Conservation (phyloP, 2,888 invertebrate species). For the Drosophila villosipedis region DNA sequence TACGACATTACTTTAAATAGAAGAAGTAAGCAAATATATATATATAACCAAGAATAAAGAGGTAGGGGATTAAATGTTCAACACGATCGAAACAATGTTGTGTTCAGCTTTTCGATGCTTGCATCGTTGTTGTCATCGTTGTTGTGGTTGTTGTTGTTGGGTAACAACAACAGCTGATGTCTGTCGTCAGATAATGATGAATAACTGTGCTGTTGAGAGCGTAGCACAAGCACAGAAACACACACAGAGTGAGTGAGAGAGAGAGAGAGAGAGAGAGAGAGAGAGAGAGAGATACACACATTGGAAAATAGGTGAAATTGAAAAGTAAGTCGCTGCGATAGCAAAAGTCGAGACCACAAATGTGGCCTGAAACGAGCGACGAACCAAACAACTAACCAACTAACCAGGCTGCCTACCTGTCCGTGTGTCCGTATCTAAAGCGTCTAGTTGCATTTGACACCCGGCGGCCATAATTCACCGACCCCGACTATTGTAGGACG, state of each 20-base stretch:
- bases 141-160: slow-evolving; percentile 44
- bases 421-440: slow-evolving; percentile 44
- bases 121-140: slow-evolving; percentile 43
- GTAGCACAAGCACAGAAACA: slow-evolving; percentile 34
- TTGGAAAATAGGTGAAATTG: slow-evolving; percentile 58
- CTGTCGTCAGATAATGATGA: slow-evolving; percentile 70
- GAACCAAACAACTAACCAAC: slow-evolving; percentile 1
- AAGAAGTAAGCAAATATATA: background rate
- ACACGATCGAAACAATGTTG: slow-evolving; percentile 30
- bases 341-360: slow-evolving; percentile 36
- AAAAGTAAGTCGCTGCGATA: slow-evolving; percentile 57
- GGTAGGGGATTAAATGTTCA: background rate
- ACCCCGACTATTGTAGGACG: background rate
- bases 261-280: background rate
- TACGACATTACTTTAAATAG: background rate
- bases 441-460: slow-evolving; percentile 64
- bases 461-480: slow-evolving; percentile 57
- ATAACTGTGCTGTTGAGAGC: slow-evolving; percentile 61
- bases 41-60: too few relatives aligned
- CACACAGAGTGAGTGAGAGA: background rate
- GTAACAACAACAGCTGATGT: slow-evolving; percentile 69
- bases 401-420: slow-evolving; percentile 24
- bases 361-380: slow-evolving; percentile 10
- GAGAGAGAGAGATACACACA: background rate
- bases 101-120: slow-evolving; percentile 57